Conservation (phyloP, 2,113 vertebrate species). For the Cynoglossus semilaevis region DNA sequence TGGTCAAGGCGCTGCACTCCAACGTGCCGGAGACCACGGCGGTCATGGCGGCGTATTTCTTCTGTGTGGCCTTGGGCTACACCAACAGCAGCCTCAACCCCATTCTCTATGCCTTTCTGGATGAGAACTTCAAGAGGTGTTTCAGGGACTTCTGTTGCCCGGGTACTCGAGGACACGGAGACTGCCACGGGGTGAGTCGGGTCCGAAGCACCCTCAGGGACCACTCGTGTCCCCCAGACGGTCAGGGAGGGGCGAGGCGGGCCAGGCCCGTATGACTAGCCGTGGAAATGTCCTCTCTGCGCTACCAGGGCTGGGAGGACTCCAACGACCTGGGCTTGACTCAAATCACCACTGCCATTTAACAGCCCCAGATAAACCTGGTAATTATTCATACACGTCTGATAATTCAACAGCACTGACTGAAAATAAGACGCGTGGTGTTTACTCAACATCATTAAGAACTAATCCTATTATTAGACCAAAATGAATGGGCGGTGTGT, state of each 20-base stretch:
- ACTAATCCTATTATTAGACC: constrained; percentile 8
- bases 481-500: neutral
- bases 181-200: constrained; percentile 78
- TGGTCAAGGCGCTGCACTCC: constrained; percentile 84
- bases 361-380: constrained; percentile 12
- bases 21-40: constrained; percentile 86
- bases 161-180: constrained; percentile 67
- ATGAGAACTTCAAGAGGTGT: constrained; percentile 97
- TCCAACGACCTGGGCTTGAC: constrained; percentile 85
- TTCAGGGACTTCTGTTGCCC: constrained; percentile 96
- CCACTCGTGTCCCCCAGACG: constrained; percentile 77
- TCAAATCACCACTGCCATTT: constrained; percentile 87
- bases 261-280: constrained; percentile 96
- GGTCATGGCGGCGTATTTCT: constrained; percentile 91
- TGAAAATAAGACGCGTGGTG: no score
- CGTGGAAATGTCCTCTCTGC: constrained; percentile 84
- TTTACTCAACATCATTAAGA: neutral
- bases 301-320: constrained; percentile 80
- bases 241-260: constrained; percentile 60
- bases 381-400: constrained; percentile 4
- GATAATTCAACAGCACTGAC: constrained; percentile 2
- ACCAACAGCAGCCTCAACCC: constrained; percentile 98
- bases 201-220: constrained; percentile 86
- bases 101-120: constrained; percentile 81
- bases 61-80: constrained; percentile 95